Evolutionary conservation across 2,888 invertebrate genomes (phyloP).

Genomic region (Sarcophaga subvicina): DNA sequence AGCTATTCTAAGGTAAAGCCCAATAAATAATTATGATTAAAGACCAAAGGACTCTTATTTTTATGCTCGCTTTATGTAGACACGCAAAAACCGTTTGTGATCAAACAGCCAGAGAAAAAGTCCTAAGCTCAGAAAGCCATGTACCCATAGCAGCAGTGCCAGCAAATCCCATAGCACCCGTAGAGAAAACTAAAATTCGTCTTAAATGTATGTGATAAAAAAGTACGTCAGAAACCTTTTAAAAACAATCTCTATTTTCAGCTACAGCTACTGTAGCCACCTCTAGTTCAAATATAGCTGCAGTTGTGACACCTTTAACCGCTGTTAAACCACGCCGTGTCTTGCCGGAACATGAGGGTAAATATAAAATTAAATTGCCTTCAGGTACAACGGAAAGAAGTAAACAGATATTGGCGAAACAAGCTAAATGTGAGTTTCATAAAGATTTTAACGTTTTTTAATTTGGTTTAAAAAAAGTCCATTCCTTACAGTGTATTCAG

Average conservation of each 20-base stretch:
- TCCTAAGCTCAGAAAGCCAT: slow-evolving; percentile 81
- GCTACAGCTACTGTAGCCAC: slow-evolving; percentile 46
- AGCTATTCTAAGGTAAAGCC: slow-evolving; percentile 86
- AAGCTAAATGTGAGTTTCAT: slow-evolving; percentile 77
- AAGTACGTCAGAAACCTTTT: no score
- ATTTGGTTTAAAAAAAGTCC: no score
- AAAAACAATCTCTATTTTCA: slow-evolving; percentile 1
- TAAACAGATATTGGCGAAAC: slow-evolving; percentile 82
- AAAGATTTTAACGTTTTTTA: no score
- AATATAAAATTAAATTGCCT: slow-evolving; percentile 84
- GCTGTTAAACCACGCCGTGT: slow-evolving; percentile 79
- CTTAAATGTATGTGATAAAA: slow-evolving; percentile 66
- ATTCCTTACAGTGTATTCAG: slow-evolving; percentile 76
- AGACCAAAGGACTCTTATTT: background rate
- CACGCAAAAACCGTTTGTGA: slow-evolving; percentile 85
- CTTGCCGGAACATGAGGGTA: slow-evolving; percentile 83
- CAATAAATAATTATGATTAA: background rate
- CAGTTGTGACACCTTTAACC: slow-evolving; percentile 72
- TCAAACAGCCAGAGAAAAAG: slow-evolving; percentile 84
- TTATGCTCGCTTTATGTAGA: slow-evolving; percentile 74
- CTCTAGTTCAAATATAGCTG: slow-evolving; percentile 46
- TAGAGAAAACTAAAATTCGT: slow-evolving; percentile 70
- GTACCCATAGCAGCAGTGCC: slow-evolving; percentile 84
- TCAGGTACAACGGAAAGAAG: slow-evolving; percentile 83
- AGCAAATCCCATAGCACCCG: slow-evolving; percentile 73